These are phyloP conservation scores for Argentina silus DNA, from an alignment of 2,797 vertebrate genomes.

Conservation along the genomic window DNA sequence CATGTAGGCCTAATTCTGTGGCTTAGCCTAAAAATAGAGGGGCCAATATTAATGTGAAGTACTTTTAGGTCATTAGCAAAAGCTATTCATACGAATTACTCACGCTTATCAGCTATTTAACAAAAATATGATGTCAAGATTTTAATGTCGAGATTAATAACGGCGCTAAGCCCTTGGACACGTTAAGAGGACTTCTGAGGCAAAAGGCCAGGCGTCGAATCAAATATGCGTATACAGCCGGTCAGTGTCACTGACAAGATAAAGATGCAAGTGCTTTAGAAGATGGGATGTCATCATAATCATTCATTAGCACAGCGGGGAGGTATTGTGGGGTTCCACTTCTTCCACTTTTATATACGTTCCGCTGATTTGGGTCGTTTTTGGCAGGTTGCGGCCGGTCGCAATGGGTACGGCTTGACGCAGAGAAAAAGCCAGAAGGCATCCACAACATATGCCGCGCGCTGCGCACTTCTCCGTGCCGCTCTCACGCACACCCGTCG, in stretches of 20 bases:
- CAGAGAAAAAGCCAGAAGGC: slow-evolving; percentile 3
- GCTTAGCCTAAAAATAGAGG: slow-evolving; percentile 14
- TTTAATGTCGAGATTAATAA: slow-evolving; percentile 32
- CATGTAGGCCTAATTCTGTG: slow-evolving; percentile 12
- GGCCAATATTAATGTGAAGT: slow-evolving; percentile 18
- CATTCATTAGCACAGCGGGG: neutral
- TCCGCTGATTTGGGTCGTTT: neutral
- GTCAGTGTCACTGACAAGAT: slow-evolving; percentile 7
- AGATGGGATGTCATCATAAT: neutral
- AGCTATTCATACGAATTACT: slow-evolving; percentile 43
- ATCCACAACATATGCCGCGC: slow-evolving; percentile 4
- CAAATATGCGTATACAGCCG: neutral
- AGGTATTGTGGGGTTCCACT: neutral
- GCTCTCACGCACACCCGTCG: slow-evolving; percentile 6
- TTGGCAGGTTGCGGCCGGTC: neutral
- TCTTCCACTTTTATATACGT: neutral
- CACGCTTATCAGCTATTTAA: slow-evolving; percentile 31
- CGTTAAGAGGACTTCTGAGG: slow-evolving; percentile 28
- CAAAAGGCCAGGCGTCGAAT: slow-evolving; percentile 9
- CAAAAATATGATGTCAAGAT: slow-evolving; percentile 24
- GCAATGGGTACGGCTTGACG: neutral
- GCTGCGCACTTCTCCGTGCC: slow-evolving; percentile 4
- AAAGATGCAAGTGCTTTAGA: neutral
- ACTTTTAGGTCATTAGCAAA: slow-evolving; percentile 30
- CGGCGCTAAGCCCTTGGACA: slow-evolving; percentile 16